Base-by-base conservation (phyloP, 2,113 vertebrate genomes). In the Rattus rattus region DNA sequence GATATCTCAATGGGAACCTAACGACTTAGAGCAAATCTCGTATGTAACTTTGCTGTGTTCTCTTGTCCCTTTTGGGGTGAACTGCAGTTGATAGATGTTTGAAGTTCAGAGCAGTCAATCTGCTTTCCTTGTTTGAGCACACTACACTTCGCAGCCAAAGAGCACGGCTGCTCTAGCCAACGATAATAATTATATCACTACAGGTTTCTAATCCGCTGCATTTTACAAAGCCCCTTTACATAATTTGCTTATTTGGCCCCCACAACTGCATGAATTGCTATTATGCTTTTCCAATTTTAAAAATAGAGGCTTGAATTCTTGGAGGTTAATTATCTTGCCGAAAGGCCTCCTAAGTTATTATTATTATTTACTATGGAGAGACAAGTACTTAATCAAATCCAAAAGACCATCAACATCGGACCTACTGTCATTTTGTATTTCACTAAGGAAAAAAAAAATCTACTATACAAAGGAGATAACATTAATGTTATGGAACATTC, bases 181-280 rank as follows among this genome's bases (percentile, higher is more conserved):
- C 56, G 54, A 83, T 49, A 30, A 67, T 96, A 47, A 89, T 87
- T 87, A 7, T 91, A 75, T 89, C 73, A 49, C 73, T 92, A 73
- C 77, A 39, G 85, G 72, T 92, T 87, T 94, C 67, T 92, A 94
- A 90, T 61, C 63, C 61, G 95, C 88, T 75, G 86, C 36, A 83
- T 96, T 96, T 92, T 79, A 75, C 72, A 97, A 79, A 91, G 47
- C 56, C 91, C 86, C 95, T 94, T 80, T 59, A 95, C 9, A 75
- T 95, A 94, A 97, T 95, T 91, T 89, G 70, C 96, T 96, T 91
- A 86, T 87, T 93, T 96, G 81, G 72, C 49, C 43, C 86, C 77
- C 56, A 77, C 86, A 96, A 88, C 33, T 87, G 47, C 28, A 96
- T 75, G 24, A 79, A n/a, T 89, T 94, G 24, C 61, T 95, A 92